Percentiles rank a stretch among this genome's conserved stretches.
These are phyloP conservation scores for Dioctria linearis DNA, from an alignment of 2,888 invertebrate genomes.

Conservation along the genomic window DNA sequence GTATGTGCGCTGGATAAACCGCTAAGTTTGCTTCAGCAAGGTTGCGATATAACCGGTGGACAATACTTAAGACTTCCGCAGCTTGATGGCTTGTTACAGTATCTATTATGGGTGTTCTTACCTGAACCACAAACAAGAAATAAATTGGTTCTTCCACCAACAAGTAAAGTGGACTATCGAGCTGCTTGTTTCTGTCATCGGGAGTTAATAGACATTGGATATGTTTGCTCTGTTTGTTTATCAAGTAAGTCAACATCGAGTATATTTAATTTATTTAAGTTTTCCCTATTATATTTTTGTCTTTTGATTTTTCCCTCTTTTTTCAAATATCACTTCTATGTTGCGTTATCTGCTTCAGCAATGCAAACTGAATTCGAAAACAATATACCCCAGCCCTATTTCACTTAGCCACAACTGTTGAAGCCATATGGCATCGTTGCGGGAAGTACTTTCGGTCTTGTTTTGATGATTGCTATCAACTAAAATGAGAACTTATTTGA, in stretches of 20 bases:
- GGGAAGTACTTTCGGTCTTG: too few relatives aligned
- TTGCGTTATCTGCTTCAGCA: too few relatives aligned
- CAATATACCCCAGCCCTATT: too few relatives aligned
- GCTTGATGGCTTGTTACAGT: conserved; percentile 80
- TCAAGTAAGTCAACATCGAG: conserved; percentile 78
- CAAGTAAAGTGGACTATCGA: conserved; percentile 93
- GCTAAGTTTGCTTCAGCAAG: conserved; percentile 92
- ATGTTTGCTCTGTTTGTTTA: conserved; percentile 97
- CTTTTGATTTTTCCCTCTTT: not conserved
- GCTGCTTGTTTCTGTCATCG: conserved; percentile 99
- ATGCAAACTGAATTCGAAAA: too few relatives aligned
- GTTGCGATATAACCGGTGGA: conserved; percentile 96
- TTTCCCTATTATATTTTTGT: too few relatives aligned
- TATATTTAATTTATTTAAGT: not conserved
- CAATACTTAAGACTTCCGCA: conserved; percentile 91
- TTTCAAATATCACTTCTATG: conserved; percentile 54
- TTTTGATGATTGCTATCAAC: too few relatives aligned
- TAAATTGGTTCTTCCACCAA: conserved; percentile 89
- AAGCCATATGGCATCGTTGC: too few relatives aligned
- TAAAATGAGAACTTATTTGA: too few relatives aligned
- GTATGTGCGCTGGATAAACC: conserved; percentile 94
- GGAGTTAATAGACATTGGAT: conserved; percentile 94
- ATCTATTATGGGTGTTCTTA: conserved; percentile 88
- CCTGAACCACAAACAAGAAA: conserved; percentile 86
- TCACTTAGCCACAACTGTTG: too few relatives aligned